phyloP scores from a whole-genome alignment of 2,888 invertebrate genomes.

The Drosophila nr. perissopoda region DNA sequence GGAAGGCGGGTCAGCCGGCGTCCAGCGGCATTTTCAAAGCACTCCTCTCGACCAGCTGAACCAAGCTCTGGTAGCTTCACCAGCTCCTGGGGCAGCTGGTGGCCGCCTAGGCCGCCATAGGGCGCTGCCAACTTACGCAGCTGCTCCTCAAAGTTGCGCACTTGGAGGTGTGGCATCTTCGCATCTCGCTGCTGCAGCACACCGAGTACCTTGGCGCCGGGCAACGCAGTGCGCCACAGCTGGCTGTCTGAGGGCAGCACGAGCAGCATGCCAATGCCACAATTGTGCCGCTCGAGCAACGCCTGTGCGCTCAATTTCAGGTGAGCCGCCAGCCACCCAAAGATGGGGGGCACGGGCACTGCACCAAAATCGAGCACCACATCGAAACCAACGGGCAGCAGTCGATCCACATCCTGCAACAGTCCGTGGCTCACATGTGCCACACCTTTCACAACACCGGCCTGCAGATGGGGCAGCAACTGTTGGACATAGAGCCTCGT shows the following conservation, averaged over 20 bases:
- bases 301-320: slow-evolving; percentile 91
- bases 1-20: slow-evolving; percentile 83
- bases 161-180: slow-evolving; percentile 82
- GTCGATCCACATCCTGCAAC: slow-evolving; percentile 93
- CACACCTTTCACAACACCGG: slow-evolving; percentile 90
- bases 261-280: slow-evolving; percentile 95
- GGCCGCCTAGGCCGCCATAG: slow-evolving; percentile 71
- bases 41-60: slow-evolving; percentile 63
- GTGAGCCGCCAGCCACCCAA: slow-evolving; percentile 93
- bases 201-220: slow-evolving; percentile 85
- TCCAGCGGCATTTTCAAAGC: slow-evolving; percentile 65
- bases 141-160: slow-evolving; percentile 89
- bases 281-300: slow-evolving; percentile 96
- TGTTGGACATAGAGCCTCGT: slow-evolving; percentile 94
- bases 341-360: slow-evolving; percentile 91
- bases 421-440: slow-evolving; percentile 98
- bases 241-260: slow-evolving; percentile 87
- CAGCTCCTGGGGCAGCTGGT: slow-evolving; percentile 40
- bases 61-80: slow-evolving; percentile 33
- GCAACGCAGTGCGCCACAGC: slow-evolving; percentile 85
- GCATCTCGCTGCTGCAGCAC: slow-evolving; percentile 79
- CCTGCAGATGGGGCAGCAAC: slow-evolving; percentile 89
- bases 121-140: slow-evolving; percentile 86
- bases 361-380: slow-evolving; percentile 89
- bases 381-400: slow-evolving; percentile 89